Base-by-base conservation (phyloP, 2,888 invertebrate species). In the Phaedon cochleariae region DNA sequence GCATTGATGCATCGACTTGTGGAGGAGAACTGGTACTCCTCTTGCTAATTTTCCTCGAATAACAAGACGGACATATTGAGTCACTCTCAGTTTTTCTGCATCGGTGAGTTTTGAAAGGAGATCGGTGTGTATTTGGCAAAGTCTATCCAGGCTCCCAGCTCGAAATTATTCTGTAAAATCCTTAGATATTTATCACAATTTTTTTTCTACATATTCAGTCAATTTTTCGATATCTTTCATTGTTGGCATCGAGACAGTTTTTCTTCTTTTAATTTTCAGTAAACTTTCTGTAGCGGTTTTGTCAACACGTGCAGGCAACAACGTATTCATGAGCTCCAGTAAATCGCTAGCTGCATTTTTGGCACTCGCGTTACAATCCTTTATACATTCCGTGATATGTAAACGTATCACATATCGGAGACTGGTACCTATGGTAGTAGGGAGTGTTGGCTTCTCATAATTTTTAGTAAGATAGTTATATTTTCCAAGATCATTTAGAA, bases 251-350 rank as follows among this genome's bases (percentile, higher is more conserved):
- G 17, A n/a, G 2, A 22, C 22, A 22, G 26, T 1, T 18, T 55
- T 55, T 18, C 41, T 34, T 20, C 55, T 18, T 41, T 55, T 55
- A 1, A 37, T 12, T 6, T 41, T 15, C 21, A 55, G 17, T 6
- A 55, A n/a, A 41, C 55, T 55, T 18, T 55, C 41, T 7, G 55
- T 21, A 5, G 48, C 48, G 5, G 48, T 48, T 17, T 48, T 48
- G 18, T 48, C 20, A n/a, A 48, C 48, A 15, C 20, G 48, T 2
- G 48, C 48, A 48, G 48, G 18, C 17, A 48, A 20, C 10, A 20
- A 37, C 10, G 55, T 55, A 21, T 37, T 41, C 21, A 41, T 41
- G 37, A 41, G 21, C 9, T 34, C 31, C 41, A 55, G 21, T 37
- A 55, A 41, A 34, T 55, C 41, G 37, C 41, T 41, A 15, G 20